Conservation (phyloP, 2,113 vertebrate genomes). For the Pseudorectes ferrugineus region DNA sequence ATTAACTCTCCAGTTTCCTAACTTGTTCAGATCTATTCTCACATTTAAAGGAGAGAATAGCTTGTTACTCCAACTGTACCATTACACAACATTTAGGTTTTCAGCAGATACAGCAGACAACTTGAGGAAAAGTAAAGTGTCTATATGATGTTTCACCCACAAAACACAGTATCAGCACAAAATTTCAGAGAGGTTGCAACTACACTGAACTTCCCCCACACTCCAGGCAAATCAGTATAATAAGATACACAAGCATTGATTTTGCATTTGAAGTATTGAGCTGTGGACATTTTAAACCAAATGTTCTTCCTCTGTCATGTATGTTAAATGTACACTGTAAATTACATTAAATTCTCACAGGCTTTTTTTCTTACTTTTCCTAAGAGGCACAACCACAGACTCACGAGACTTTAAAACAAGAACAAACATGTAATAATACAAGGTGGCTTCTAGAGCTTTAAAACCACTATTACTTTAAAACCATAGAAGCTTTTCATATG, state of each 20-base stretch:
- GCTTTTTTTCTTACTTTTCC: not conserved
- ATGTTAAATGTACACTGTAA: not conserved
- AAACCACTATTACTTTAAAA: not conserved
- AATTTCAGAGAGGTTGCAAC: not conserved
- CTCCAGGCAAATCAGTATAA: fast-evolving
- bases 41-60: not conserved
- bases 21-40: not conserved
- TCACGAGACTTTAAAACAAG: not conserved
- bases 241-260: not conserved
- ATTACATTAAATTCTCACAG: not conserved
- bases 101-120: not conserved
- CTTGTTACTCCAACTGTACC: not conserved
- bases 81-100: not conserved
- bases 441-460: not conserved
- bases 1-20: not conserved
- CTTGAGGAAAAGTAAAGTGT: not conserved
- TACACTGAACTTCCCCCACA: not conserved
- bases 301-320: not conserved
- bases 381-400: not conserved
- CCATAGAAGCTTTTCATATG: not conserved
- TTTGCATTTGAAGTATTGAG: not conserved
- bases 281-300: not conserved
- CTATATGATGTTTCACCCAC: not conserved
- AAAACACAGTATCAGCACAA: not conserved
- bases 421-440: not conserved